A percentile compares a stretch with the other conserved stretches of the same genome.
Evolutionary conservation across 2,113 vertebrate species (phyloP).

Genomic region (Sturnira hondurensis): DNA sequence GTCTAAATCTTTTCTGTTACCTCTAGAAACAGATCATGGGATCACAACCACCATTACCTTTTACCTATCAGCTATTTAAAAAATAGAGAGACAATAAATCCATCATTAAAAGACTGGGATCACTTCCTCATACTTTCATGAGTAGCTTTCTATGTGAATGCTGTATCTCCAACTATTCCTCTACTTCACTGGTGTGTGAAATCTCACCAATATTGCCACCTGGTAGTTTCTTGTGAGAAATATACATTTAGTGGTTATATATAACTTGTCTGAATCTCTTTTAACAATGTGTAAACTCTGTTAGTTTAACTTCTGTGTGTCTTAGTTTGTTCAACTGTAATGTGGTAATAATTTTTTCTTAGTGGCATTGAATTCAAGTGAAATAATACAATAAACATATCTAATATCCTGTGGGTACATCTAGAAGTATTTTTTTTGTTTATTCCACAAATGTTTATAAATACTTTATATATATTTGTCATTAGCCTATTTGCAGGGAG

Average conservation of each 20-base stretch:
- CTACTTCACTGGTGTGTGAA: background rate
- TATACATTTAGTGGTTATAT: background rate
- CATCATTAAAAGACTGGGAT: background rate
- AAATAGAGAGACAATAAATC: background rate
- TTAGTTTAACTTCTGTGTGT: background rate
- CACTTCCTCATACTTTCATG: background rate
- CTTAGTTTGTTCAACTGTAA: background rate
- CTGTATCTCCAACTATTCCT: background rate
- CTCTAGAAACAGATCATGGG: background rate
- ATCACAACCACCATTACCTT: background rate
- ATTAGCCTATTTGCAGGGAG: background rate
- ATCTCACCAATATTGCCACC: background rate
- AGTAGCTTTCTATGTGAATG: background rate
- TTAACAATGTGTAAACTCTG: background rate
- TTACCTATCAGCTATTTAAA: background rate
- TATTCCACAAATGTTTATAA: background rate
- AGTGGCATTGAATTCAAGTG: background rate
- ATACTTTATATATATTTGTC: background rate
- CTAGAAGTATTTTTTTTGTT: background rate
- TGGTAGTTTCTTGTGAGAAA: background rate
- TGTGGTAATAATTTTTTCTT: background rate
- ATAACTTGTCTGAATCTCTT: background rate
- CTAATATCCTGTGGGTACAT: background rate
- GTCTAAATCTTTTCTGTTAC: constrained; percentile 27
- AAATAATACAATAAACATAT: background rate